phyloP scores from a whole-genome alignment of 2,797 vertebrate genomes.

The Synaphobranchus kaupii region DNA sequence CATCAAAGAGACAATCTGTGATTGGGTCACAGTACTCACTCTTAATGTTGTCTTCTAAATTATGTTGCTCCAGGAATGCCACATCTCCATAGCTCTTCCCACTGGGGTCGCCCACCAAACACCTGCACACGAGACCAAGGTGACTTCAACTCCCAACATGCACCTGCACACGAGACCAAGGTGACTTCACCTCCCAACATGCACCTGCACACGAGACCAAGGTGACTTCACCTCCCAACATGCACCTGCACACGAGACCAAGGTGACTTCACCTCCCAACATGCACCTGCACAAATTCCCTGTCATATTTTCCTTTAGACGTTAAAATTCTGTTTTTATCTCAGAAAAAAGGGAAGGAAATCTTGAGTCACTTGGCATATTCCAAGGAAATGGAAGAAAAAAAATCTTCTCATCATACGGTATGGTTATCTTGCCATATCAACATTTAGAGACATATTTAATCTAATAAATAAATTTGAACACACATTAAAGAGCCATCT shows the following conservation, averaged over 20 bases:
- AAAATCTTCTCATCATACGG: too few relatives aligned
- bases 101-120: slow-evolving; percentile 83
- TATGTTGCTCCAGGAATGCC: slow-evolving; percentile 87
- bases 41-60: slow-evolving; percentile 80
- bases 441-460: background rate
- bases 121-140: slow-evolving; percentile 61
- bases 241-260: slow-evolving; percentile 68
- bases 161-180: background rate
- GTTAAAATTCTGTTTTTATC: background rate
- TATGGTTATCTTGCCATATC: background rate
- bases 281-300: background rate
- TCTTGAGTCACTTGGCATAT: background rate
- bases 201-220: too few relatives aligned
- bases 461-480: too few relatives aligned
- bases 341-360: background rate
- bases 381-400: too few relatives aligned
- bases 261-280: background rate
- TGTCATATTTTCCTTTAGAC: background rate
- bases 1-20: background rate
- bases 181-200: background rate
- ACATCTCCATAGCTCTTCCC: slow-evolving; percentile 88
- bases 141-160: background rate
- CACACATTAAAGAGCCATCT: background rate
- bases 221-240: too few relatives aligned
- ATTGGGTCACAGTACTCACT: slow-evolving; percentile 64